These are phyloP conservation scores for Intellagama lesueurii DNA, from an alignment of 2,797 vertebrate species.

Conservation along the genomic window DNA sequence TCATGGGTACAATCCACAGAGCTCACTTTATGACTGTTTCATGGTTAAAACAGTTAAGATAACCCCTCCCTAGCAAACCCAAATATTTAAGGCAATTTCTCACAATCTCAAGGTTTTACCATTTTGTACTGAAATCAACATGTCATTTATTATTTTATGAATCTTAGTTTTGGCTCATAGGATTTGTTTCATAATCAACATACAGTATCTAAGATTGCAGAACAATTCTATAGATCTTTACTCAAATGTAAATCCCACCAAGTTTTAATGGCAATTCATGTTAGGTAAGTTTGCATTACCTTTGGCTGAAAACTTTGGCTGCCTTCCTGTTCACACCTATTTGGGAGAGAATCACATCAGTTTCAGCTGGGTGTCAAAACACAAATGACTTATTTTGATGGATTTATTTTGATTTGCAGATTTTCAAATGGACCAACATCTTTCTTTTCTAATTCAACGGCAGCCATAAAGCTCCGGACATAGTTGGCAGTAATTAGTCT, in stretches of 20 bases:
- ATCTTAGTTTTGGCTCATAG: background rate
- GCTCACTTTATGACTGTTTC: too few species aligned
- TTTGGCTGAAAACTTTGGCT: background rate
- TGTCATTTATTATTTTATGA: background rate
- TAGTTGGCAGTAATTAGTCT: background rate
- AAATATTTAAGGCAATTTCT: too few species aligned
- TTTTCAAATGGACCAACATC: background rate
- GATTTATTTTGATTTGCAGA: too few species aligned
- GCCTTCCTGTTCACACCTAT: background rate
- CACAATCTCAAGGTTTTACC: background rate
- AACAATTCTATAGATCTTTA: background rate
- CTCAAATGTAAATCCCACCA: background rate
- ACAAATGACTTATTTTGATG: background rate
- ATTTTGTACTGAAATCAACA: background rate
- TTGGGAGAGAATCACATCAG: background rate
- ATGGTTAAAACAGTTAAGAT: too few species aligned
- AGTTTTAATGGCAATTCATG: background rate
- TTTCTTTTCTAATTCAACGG: background rate
- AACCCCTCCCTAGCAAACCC: too few species aligned
- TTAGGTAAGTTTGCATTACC: background rate
- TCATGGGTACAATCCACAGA: too few species aligned
- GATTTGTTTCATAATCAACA: background rate
- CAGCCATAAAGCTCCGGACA: background rate
- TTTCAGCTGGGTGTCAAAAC: background rate
- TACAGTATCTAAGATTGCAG: background rate